Percentiles rank a stretch among this genome's conserved stretches.
Conservation (phyloP, 1,140 invertebrate genomes). For the Eufriesea mexicana region DNA sequence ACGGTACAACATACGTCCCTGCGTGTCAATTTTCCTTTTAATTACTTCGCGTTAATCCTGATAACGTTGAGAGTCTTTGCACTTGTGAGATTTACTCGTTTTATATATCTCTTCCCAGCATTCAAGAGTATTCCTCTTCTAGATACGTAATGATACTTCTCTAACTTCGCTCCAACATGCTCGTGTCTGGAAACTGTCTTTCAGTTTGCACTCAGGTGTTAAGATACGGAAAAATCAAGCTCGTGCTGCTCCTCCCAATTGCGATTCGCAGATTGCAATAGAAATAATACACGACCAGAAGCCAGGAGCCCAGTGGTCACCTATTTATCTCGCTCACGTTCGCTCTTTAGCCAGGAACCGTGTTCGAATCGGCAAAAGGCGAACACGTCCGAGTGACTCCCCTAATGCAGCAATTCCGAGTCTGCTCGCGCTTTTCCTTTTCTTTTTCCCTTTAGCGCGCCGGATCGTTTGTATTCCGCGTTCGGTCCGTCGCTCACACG, state of each 20-base stretch:
- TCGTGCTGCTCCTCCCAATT: neutral
- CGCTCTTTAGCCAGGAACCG: neutral
- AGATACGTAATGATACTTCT: too few species aligned
- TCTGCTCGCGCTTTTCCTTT: neutral
- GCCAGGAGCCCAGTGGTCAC: neutral
- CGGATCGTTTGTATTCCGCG: conserved; percentile 54
- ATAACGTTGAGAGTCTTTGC: too few species aligned
- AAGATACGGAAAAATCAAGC: too few species aligned
- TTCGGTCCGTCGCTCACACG: conserved; percentile 10
- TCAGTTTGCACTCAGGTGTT: too few species aligned
- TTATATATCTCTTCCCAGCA: too few species aligned
- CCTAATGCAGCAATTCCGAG: conserved; percentile 53
- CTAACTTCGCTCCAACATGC: too few species aligned
- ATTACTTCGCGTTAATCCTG: too few species aligned
- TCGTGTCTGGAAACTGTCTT: too few species aligned
- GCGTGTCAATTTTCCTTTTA: too few species aligned
- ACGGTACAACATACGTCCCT: too few species aligned
- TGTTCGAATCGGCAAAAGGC: conserved; percentile 5
- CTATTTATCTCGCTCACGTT: conserved; percentile 8
- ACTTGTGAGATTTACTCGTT: too few species aligned
- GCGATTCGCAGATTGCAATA: neutral
- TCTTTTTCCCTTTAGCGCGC: conserved; percentile 22
- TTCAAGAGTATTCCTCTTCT: too few species aligned
- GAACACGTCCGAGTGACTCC: conserved; percentile 1
- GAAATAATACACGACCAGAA: neutral